Conservation (phyloP, 2,113 vertebrate species). For the Polyodon spathula region DNA sequence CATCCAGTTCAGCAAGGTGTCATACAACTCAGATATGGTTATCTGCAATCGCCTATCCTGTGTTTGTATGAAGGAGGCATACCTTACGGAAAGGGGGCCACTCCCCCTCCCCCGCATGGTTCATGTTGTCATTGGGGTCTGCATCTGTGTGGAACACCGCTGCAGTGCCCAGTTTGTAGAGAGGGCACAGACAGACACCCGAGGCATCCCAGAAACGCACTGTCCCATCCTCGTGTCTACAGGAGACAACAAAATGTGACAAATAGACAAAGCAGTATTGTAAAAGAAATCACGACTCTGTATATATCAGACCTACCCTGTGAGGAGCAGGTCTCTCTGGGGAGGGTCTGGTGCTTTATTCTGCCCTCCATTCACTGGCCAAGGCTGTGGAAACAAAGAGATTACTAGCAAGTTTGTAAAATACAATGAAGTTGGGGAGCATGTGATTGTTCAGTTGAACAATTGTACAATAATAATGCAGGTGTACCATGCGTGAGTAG, state of each 20-base stretch:
- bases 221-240: slow-evolving; percentile 87
- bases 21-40: too few species aligned
- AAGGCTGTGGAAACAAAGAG: slow-evolving; percentile 53
- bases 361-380: slow-evolving; percentile 85
- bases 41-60: too few species aligned
- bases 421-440: neutral
- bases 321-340: slow-evolving; percentile 90
- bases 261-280: neutral
- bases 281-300: neutral
- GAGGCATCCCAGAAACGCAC: slow-evolving; percentile 95
- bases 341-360: slow-evolving; percentile 78
- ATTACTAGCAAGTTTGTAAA: slow-evolving; percentile 3
- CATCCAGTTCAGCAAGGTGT: too few species aligned
- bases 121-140: slow-evolving; percentile 82
- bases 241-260: neutral
- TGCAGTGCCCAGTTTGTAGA: slow-evolving; percentile 88
- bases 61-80: neutral
- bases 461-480: neutral
- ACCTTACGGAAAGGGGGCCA: slow-evolving; percentile 96
- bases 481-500: slow-evolving; percentile 77
- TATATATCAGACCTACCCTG: slow-evolving; percentile 63
- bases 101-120: slow-evolving; percentile 74
- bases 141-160: slow-evolving; percentile 80
- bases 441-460: too few species aligned
- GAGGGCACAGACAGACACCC: slow-evolving; percentile 80